Base-by-base conservation (phyloP, 2,888 invertebrate species). In the Chalcosyrphus nemorum region DNA sequence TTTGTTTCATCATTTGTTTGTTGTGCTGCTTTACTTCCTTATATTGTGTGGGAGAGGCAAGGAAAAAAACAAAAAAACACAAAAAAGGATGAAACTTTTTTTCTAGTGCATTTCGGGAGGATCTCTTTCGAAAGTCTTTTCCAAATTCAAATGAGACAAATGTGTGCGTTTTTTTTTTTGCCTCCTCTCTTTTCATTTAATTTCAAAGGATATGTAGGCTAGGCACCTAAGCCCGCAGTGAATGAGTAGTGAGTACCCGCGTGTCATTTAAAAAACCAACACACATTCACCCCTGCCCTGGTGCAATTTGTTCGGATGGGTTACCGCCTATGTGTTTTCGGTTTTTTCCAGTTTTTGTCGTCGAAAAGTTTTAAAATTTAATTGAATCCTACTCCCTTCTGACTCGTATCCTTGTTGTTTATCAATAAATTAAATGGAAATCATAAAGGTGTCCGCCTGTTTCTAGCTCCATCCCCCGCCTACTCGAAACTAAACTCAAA, bases 71-170 rank as follows among this genome's bases (percentile, higher is more conserved):
- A 38, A 9, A 35, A 27, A 27, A 68, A 76, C 82, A 82, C 66
- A 77, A 68, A 61, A 72, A 68, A 68, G 82, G 82, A 82, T 13
- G 82, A 72, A 82, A 74, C 82, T 82, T 72, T 35, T n/a, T 38
- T 80, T 61, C 61, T 61, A 82, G 52, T 78, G 56, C 78, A 66
- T 32, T 61, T 63, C 17, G 47, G 70, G 68, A 41, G 70, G 41
- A 54, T 52, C 19, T 59, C 27, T 32, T 9, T 4, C 24, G 24
- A 24, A 24, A 24, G 35, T 38, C 38, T 35, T 43, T 21, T 35
- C 45, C 27, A 43, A n/a, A 82, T 82, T 77, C 66, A 82, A 82
- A 78, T 82, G 65, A 74, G 65, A 47, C 27, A 47, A 19, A 63
- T 17, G 47, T 57, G 54, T 56, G 54, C 52, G 24, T 52, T 61